A percentile compares a stretch with the other conserved stretches of the same genome.
These are phyloP conservation scores for Leucozona laternaria DNA, from an alignment of 2,888 invertebrate genomes.

Conservation along the genomic window DNA sequence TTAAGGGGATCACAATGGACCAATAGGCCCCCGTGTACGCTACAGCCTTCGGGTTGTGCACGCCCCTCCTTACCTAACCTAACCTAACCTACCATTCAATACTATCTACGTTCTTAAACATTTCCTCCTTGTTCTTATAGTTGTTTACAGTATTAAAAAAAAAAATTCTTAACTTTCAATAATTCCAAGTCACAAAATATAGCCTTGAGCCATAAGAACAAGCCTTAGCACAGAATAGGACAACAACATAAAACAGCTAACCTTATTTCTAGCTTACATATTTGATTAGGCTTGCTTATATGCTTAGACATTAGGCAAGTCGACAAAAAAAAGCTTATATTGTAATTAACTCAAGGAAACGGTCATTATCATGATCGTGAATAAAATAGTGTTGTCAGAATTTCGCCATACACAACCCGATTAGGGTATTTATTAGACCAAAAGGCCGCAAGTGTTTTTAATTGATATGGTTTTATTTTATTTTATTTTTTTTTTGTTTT, in stretches of 20 bases:
- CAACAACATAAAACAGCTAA: background rate
- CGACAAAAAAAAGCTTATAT: background rate
- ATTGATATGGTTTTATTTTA: background rate
- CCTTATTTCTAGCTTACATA: background rate
- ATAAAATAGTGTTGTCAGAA: background rate
- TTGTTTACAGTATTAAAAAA: background rate
- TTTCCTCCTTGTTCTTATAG: background rate
- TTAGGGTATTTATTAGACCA: background rate
- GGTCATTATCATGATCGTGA: background rate
- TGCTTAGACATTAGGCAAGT: background rate
- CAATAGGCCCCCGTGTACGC: too few relatives aligned
- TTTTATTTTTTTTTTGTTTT: too few relatives aligned
- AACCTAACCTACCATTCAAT: too few relatives aligned
- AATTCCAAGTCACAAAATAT: background rate
- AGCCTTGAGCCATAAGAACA: background rate
- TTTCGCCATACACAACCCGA: background rate
- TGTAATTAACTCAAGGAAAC: conserved; percentile 3
- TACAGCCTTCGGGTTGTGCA: too few relatives aligned
- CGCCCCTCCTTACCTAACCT: too few relatives aligned
- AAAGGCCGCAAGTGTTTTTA: conserved; percentile 6
- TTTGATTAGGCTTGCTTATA: background rate
- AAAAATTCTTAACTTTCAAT: background rate
- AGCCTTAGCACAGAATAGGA: background rate
- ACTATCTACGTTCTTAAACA: background rate
- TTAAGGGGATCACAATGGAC: too few relatives aligned